A percentile compares a stretch with the other conserved stretches of the same genome.
phyloP scores from a whole-genome alignment of 2,888 invertebrate species.

The Melipona beecheii region DNA sequence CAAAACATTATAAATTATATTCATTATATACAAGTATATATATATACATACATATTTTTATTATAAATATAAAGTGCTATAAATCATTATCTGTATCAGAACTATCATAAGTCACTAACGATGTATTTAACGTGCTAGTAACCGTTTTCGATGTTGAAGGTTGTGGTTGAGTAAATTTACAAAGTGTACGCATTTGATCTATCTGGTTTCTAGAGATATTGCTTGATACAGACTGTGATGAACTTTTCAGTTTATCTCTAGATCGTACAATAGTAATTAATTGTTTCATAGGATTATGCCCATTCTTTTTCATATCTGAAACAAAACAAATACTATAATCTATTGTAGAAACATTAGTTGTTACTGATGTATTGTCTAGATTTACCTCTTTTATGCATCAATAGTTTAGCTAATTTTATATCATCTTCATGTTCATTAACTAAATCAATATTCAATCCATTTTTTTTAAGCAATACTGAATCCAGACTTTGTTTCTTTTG shows the following conservation, averaged over 20 bases:
- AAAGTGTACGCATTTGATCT: conserved; percentile 43
- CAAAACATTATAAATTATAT: conserved; percentile 46
- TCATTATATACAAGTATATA: conserved; percentile 36
- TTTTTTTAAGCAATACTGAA: conserved; percentile 89
- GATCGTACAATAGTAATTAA: conserved; percentile 75
- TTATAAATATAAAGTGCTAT: conserved; percentile 60
- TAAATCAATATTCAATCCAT: conserved; percentile 91
- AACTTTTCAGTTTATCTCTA: conserved; percentile 66
- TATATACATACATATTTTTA: conserved; percentile 56
- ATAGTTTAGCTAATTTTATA: conserved; percentile 90
- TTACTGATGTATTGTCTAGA: no score
- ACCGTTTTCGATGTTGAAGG: conserved; percentile 56
- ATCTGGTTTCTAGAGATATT: conserved; percentile 45
- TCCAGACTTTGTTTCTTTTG: conserved; percentile 89
- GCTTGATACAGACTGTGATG: conserved; percentile 24
- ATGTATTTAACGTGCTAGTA: conserved; percentile 44
- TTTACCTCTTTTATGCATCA: conserved; percentile 87
- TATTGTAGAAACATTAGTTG: not conserved
- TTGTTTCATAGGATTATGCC: conserved; percentile 70
- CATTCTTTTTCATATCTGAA: conserved; percentile 68
- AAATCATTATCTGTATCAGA: conserved; percentile 81
- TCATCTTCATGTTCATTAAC: conserved; percentile 93
- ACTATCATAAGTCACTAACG: conserved; percentile 80
- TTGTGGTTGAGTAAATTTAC: conserved; percentile 52
- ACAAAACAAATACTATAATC: not conserved